phyloP scores from a whole-genome alignment of 2,888 invertebrate species.

The Brachypterus glaber region DNA sequence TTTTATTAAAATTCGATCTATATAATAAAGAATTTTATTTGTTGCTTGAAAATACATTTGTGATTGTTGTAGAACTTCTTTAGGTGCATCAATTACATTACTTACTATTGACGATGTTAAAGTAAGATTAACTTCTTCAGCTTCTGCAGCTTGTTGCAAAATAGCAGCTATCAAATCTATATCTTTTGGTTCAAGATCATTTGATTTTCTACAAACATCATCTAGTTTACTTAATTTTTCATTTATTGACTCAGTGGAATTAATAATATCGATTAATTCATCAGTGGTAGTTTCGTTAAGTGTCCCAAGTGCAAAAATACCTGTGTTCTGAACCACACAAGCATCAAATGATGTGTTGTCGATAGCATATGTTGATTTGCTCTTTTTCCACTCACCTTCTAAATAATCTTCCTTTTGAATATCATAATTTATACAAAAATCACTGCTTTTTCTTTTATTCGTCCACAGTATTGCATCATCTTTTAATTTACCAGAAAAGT shows the following conservation, averaged over 20 bases:
- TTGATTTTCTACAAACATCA: slow-evolving; percentile 5
- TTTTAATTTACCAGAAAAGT: too few species aligned
- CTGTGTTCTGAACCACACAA: neutral
- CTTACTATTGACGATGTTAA: slow-evolving; percentile 44
- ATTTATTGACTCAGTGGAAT: slow-evolving; percentile 12
- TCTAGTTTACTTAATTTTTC: slow-evolving; percentile 17
- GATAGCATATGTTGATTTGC: neutral
- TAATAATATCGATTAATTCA: slow-evolving; percentile 18
- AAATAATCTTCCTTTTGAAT: too few species aligned
- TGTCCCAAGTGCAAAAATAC: neutral
- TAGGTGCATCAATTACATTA: slow-evolving; percentile 29
- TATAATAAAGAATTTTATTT: slow-evolving; percentile 20
- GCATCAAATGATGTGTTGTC: neutral
- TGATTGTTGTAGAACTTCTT: slow-evolving; percentile 18
- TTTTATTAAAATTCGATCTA: slow-evolving; percentile 31
- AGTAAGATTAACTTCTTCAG: slow-evolving; percentile 37
- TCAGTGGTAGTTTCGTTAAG: slow-evolving; percentile 12
- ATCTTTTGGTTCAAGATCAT: slow-evolving; percentile 20
- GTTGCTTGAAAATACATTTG: slow-evolving; percentile 21
- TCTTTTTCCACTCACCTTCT: neutral
- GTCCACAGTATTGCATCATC: neutral
- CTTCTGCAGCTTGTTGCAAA: slow-evolving; percentile 29
- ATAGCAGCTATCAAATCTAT: slow-evolving; percentile 26
- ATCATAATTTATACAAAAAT: neutral
- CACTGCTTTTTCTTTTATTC: neutral